phyloP scores from a whole-genome alignment of 2,113 vertebrate species.

The Tiliqua scincoides region DNA sequence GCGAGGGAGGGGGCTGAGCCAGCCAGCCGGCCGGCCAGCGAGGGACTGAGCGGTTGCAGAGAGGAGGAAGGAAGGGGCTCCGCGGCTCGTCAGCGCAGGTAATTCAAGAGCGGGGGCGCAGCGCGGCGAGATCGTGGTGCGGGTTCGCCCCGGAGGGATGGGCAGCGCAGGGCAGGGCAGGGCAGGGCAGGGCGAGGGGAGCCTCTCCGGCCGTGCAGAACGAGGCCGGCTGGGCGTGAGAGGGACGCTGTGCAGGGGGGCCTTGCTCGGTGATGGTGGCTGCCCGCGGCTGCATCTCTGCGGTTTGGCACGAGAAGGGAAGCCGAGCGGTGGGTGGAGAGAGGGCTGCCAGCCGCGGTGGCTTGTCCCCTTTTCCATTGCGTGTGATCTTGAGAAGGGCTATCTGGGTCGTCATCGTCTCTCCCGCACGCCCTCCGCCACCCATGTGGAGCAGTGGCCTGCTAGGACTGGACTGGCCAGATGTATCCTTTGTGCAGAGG shows the following conservation, averaged over 20 bases:
- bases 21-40: neutral
- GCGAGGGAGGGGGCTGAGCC: slow-evolving; percentile 11
- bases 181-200: neutral
- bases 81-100: slow-evolving; percentile 63
- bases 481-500: neutral
- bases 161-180: neutral
- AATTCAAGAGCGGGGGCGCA: slow-evolving; percentile 28
- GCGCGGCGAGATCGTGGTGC: neutral
- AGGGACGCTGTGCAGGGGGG: neutral
- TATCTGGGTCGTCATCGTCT: neutral
- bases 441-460: neutral
- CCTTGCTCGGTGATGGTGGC: slow-evolving; percentile 24
- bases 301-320: neutral
- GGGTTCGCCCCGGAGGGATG: too few relatives aligned
- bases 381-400: too few relatives aligned
- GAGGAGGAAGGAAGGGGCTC: neutral
- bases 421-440: neutral
- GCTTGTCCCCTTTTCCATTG: neutral
- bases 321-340: neutral
- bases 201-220: neutral
- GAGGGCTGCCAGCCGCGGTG: neutral
- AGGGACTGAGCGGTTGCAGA: slow-evolving; percentile 33
- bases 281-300: slow-evolving; percentile 9
- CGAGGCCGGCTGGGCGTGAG: neutral
- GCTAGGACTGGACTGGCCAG: neutral